Evolutionary conservation across 2,797 vertebrate genomes (phyloP), one percentile per base, ranked within the genome.

Genomic region (Tokudaia muenninki): DNA sequence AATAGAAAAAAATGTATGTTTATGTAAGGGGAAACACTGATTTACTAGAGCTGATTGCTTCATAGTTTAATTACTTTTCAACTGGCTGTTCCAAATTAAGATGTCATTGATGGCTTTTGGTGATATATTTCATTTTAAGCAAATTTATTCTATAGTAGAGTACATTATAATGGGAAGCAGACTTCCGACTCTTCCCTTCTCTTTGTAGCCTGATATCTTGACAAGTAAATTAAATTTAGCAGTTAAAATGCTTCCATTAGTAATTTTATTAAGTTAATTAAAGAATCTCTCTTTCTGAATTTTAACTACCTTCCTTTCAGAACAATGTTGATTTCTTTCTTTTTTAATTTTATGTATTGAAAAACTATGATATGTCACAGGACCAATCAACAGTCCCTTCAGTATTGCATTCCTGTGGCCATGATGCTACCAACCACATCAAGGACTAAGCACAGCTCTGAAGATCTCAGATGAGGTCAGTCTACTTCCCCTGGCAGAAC

Each of bases 181-280:
- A 98, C 98, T 98, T 98, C 97, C 98, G 92, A 98, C 98, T 98
- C 98, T 98, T 98, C 98, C 97, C 97, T 98, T 98, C 97, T 98
- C 98, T 99, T 99, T 99, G 98, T 99, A 99, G 98, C 98, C 97
- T 98, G 98, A 98, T 99, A 99, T 99, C 98, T 99, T 99, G 99
- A 99, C 99, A 99, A 99, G 99, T 99, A 99, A 99, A 99, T 99
- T 99, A 99, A 99, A 99, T 99, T 99, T 99, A 99, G 99, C 99
- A 99, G 99, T 99, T 99, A 99, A 99, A 99, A 99, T 99, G 99
- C 99, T 99, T 99, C 99, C 99, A 99, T 99, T 99, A 99, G 99
- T 99, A 99, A 99, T 99, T 99, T 99, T 99, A 99, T 99, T 99
- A 99, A 99, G 99, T 99, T 99, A 99, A 99, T 99, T 99, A 99